Percentiles rank a stretch among this genome's conserved stretches.
Conservation (phyloP, 2,113 vertebrate species). For the Rhinichthys klamathensis region DNA sequence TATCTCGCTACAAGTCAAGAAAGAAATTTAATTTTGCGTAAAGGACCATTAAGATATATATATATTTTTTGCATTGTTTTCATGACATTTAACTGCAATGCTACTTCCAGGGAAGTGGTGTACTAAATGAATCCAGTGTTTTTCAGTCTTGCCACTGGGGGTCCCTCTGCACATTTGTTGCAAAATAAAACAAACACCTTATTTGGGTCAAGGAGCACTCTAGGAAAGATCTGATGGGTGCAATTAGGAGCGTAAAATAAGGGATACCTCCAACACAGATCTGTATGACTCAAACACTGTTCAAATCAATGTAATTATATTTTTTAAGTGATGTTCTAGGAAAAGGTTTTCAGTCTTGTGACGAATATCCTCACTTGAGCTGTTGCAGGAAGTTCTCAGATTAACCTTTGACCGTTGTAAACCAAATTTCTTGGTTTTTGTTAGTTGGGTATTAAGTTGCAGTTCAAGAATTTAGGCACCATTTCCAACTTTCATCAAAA, state of each 20-base stretch:
- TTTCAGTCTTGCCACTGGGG: background rate
- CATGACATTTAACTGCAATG: background rate
- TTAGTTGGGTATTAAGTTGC: background rate
- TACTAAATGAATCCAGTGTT: background rate
- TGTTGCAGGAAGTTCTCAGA: background rate
- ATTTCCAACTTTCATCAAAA: background rate
- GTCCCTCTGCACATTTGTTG: background rate
- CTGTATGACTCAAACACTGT: background rate
- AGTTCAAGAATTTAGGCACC: background rate
- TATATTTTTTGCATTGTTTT: background rate
- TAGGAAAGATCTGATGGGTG: background rate
- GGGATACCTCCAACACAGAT: background rate
- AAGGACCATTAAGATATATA: background rate
- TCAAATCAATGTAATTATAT: background rate
- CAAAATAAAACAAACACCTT: background rate
- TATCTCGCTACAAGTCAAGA: too few species aligned
- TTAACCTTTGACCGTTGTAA: conserved; percentile 10
- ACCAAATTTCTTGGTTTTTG: background rate
- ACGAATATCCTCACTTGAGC: background rate
- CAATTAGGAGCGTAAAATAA: background rate
- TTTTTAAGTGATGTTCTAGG: background rate
- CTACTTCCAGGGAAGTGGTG: background rate
- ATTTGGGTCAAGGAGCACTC: background rate
- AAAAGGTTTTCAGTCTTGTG: background rate
- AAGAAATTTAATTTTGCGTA: background rate